A percentile compares a stretch with the other conserved stretches of the same genome.
These are phyloP conservation scores for Epinephelus malabaricus DNA, from an alignment of 2,797 vertebrate species.

Conservation along the genomic window DNA sequence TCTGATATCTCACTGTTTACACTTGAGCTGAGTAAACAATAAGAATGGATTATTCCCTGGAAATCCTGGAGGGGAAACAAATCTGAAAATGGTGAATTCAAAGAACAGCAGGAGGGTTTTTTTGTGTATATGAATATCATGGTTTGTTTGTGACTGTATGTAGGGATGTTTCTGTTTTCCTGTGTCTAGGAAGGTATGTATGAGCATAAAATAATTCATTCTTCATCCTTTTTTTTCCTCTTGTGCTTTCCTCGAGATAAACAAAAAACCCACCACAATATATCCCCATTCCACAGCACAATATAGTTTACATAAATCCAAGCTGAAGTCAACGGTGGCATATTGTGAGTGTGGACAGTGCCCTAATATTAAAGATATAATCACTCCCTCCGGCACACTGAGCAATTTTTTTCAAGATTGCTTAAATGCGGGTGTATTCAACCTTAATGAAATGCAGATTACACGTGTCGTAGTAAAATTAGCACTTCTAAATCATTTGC, in stretches of 20 bases:
- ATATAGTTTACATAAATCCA: constrained; percentile 58
- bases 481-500: constrained; percentile 63
- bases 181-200: not conserved
- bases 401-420: constrained; percentile 25
- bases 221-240: not conserved
- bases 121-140: constrained; percentile 15
- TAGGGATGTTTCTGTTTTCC: not conserved
- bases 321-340: constrained; percentile 34
- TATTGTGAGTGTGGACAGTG: constrained; percentile 33
- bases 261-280: constrained; percentile 44
- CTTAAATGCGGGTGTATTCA: constrained; percentile 48
- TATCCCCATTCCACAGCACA: constrained; percentile 15
- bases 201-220: constrained; percentile 29
- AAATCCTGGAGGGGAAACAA: constrained; percentile 48
- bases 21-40: constrained; percentile 69
- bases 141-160: constrained; percentile 10
- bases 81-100: constrained; percentile 49
- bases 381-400: constrained; percentile 47
- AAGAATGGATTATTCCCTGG: constrained; percentile 57
- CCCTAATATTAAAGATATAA: constrained; percentile 59
- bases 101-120: constrained; percentile 32
- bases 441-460: constrained; percentile 67
- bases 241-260: constrained; percentile 24
- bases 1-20: constrained; percentile 75
- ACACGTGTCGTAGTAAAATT: constrained; percentile 51